A percentile compares a stretch with the other conserved stretches of the same genome.
Evolutionary conservation across 1,140 invertebrate species (phyloP).

Genomic region (Cyclargus thomasi): DNA sequence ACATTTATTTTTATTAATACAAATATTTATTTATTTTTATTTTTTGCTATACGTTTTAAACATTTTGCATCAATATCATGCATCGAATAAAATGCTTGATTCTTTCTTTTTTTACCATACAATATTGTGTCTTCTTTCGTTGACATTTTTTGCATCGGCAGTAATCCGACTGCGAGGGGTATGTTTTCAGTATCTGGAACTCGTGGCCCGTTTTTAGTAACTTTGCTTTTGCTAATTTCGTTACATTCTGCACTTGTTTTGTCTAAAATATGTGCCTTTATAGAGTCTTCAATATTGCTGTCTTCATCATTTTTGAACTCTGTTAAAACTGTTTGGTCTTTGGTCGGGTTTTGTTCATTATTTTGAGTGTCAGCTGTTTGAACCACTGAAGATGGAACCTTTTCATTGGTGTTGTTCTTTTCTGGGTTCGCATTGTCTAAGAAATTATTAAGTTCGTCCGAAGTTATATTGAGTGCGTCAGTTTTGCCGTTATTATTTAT

Average conservation of each 20-base stretch:
- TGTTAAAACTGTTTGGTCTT: not conserved
- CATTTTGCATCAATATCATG: conserved; percentile 53
- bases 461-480: not conserved
- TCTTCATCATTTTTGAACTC: not conserved
- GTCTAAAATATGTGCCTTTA: not conserved
- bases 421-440: not conserved
- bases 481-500: conserved; percentile 29
- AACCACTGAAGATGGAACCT: not conserved
- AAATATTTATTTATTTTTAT: conserved; percentile 43
- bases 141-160: conserved; percentile 51
- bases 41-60: conserved; percentile 63
- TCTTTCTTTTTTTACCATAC: conserved; percentile 46
- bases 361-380: not conserved
- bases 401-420: not conserved
- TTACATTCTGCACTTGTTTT: not conserved
- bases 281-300: not conserved
- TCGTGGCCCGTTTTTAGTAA: not conserved
- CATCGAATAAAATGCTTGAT: conserved; percentile 37
- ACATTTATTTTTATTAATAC: too few species aligned
- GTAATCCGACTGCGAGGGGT: conserved; percentile 57
- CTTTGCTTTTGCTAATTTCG: not conserved
- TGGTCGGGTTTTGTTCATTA: not conserved
- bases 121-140: conserved; percentile 32
- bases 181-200: conserved; percentile 47
- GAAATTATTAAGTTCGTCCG: not conserved